These are phyloP conservation scores for Aporrectodea caliginosa DNA, from an alignment of 1,140 invertebrate genomes.

Conservation along the genomic window DNA sequence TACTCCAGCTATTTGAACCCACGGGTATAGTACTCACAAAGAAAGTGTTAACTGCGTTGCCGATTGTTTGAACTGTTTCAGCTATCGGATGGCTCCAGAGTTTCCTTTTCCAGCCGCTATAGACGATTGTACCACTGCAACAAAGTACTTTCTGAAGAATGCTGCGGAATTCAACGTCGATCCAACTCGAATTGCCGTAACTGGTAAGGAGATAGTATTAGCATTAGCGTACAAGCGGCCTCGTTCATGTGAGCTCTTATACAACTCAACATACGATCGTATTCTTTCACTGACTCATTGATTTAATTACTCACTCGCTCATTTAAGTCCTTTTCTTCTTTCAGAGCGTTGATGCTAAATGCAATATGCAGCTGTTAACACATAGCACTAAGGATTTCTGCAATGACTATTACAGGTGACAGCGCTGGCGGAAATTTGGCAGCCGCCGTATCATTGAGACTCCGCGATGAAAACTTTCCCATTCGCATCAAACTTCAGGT, in stretches of 20 bases:
- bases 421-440: conserved; percentile 31
- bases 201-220: conserved; percentile 18
- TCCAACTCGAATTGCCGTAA: conserved; percentile 27
- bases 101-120: conserved; percentile 30
- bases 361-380: no score
- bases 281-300: no score
- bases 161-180: conserved; percentile 29
- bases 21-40: no score
- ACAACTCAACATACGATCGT: no score
- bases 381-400: no score
- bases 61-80: not conserved
- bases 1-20: no score
- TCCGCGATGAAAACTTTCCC: conserved; percentile 19
- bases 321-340: no score
- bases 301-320: no score
- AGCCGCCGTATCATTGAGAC: conserved; percentile 23
- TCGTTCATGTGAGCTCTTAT: no score
- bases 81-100: conserved; percentile 35
- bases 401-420: conserved; percentile 24
- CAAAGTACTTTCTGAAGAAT: conserved; percentile 34
- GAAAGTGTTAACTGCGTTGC: no score
- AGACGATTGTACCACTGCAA: conserved; percentile 30
- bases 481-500: conserved; percentile 18
- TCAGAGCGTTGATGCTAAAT: no score
- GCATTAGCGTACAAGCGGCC: no score